Evolutionary conservation across 1,140 invertebrate species (phyloP), one percentile per base, ranked within the genome.

Genomic region (Heterodera schachtii): DNA sequence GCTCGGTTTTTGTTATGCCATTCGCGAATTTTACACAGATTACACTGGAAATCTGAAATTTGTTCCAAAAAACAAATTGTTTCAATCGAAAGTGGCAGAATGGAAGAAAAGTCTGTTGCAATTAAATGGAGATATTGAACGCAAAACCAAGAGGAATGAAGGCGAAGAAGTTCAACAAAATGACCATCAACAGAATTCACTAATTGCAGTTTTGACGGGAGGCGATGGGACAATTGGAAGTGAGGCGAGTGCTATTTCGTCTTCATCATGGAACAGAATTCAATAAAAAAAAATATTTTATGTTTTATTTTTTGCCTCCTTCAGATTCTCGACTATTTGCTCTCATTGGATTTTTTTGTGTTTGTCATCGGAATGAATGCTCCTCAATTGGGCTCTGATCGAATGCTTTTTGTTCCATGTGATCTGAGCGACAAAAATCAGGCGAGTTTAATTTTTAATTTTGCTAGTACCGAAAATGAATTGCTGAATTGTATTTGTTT

Each of bases 181-280:
- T 6, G 21, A 43, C 6, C 6, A 71, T 0, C 31, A 16, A 41
- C 31, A 11, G 3, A 5, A 2, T 11, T 8, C 47, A n/a, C 16
- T 78, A 47, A 41, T 66, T 2, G 81, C 81, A 19, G 66, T 81
- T 49, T 60, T 81, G 52, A 81, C 81, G n/a, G 81, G 81, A 9
- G 81, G 60, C 57, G 81, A 81, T 52, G 81, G 81, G 7, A 81
- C 81, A 6, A 81, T 81, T 71, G 81, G 81, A 19, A 49, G 8
- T 31, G 46, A 81, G 66, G 81, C 76, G 13, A 4, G 74, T 46
- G 8, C 3, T 13, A 49, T 78, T 21, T 46, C 31, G 1, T 31
- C 31, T 31, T 31, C 31, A 31, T 31, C 31, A 31, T 31, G 0
- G 1, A 31, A 31, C 31, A 31, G 31, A 31, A 31, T 31, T 31